Base-by-base conservation (phyloP, 2,797 vertebrate species). In the Spatula versicolor region DNA sequence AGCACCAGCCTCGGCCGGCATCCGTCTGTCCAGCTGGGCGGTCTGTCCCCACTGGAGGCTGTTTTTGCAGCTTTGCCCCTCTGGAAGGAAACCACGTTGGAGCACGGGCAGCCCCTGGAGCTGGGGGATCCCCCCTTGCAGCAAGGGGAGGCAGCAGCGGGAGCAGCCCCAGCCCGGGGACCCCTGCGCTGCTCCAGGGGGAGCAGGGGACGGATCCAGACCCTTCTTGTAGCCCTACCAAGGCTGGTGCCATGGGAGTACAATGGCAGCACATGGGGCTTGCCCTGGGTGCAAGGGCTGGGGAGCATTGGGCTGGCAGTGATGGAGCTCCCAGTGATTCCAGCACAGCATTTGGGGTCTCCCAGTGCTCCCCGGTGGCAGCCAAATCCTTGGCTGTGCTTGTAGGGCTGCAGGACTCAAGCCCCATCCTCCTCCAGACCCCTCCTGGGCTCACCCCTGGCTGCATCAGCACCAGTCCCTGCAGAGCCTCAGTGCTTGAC, bases 401-500 rank as follows among this genome's bases (percentile, higher is more conserved):
- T 7, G 21, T 46, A 20, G 58, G 37, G 58, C 80, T 56, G 58
- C 7, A 35, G 30, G 35, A 11, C 25, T 13, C 50, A 16, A 52
- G 9, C 25, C 50, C 50, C 26, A 6, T 28, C 50, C 3, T 28
- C 21, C 62, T 31, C 28, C 0, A 13, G 59, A 8, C 56, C 18
- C 7, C 21, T 26, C 46, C 48, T 3, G 12, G 28, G 30, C 31
- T 66, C 3, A 0, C 4, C 9, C 50, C 25, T 4, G 1, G 37
- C 63, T 21, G 25, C 76, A 10, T 5, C 1, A 0, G 52, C 43
- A 43, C 17, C 12, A 3, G 1, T 16, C 1, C 0, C 30, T 13
- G 28, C 66, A 22, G n/a, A 31, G 39, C 28, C 18, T 4, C 74
- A 31, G 85, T 35, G 5, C 13, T 31, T 4, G 4, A 48, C 17